Conservation (phyloP, 2,113 vertebrate genomes). For the Vicugna pacos region DNA sequence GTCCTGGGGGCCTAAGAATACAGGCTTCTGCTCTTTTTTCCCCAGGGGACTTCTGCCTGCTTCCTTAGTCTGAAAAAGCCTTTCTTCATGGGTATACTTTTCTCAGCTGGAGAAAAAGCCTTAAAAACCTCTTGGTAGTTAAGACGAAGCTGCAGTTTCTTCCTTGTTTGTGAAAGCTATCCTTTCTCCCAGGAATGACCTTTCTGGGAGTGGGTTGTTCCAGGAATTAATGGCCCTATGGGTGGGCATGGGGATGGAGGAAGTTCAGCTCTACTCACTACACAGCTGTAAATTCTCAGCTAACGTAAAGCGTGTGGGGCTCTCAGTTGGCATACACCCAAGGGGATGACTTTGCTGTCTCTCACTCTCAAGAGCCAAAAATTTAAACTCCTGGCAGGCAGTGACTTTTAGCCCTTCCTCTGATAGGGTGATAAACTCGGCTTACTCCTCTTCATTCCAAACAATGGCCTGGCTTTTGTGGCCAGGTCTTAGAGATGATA, state of each 20-base stretch:
- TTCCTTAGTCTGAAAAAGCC: not conserved
- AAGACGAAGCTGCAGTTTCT: not conserved
- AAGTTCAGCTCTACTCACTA: rapidly evolving
- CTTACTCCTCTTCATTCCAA: no score
- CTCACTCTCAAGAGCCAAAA: not conserved
- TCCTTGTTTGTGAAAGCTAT: not conserved
- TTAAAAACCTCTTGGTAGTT: not conserved
- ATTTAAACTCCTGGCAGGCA: not conserved
- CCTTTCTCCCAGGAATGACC: rapidly evolving
- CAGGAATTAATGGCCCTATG: rapidly evolving
- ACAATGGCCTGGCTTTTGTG: not conserved
- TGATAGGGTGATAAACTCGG: not conserved
- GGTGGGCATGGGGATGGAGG: not conserved
- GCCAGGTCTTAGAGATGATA: no score
- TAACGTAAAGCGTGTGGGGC: rapidly evolving
- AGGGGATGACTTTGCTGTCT: rapidly evolving
- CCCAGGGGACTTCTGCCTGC: not conserved
- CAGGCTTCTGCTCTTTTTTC: rapidly evolving
- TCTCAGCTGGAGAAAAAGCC: not conserved
- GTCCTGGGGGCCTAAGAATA: not conserved
- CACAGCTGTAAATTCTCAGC: not conserved
- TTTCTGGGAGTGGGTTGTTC: not conserved
- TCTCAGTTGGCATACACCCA: rapidly evolving
- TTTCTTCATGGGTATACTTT: not conserved
- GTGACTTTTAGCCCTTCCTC: not conserved